Evolutionary conservation across 2,113 vertebrate genomes (phyloP).

Genomic region (Cettia cetti): DNA sequence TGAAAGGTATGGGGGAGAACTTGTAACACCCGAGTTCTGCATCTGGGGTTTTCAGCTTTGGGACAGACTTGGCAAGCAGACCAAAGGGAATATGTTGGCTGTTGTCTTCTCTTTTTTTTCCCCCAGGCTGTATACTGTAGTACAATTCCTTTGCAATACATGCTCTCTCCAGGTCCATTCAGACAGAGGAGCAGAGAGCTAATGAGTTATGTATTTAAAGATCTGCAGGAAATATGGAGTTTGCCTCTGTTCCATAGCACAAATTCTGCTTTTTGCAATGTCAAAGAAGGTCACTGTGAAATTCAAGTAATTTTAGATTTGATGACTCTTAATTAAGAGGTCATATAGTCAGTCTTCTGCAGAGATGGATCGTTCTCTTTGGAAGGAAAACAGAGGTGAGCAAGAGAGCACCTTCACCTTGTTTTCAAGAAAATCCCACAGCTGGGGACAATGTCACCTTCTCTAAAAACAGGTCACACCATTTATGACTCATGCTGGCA

Average conservation of each 20-base stretch:
- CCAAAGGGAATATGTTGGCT: background rate
- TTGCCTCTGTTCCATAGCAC: background rate
- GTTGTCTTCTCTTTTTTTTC: background rate
- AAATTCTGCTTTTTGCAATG: background rate
- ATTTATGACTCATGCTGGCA: background rate
- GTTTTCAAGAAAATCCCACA: background rate
- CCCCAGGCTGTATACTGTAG: background rate
- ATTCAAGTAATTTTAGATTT: background rate
- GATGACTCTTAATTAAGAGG: background rate
- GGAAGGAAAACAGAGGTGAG: background rate
- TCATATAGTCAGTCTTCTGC: background rate
- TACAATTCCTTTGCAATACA: background rate
- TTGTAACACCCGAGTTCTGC: background rate
- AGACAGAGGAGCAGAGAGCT: background rate
- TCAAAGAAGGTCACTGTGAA: background rate
- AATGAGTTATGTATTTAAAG: background rate
- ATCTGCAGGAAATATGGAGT: background rate
- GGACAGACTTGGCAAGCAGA: background rate
- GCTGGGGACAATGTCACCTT: background rate
- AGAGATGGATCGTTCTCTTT: background rate
- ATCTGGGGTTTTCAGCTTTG: background rate
- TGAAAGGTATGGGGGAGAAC: background rate
- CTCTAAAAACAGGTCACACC: background rate
- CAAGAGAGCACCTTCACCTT: background rate
- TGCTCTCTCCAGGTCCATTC: background rate